Conservation (phyloP, 2,113 vertebrate species). For the Desmodus rotundus region DNA sequence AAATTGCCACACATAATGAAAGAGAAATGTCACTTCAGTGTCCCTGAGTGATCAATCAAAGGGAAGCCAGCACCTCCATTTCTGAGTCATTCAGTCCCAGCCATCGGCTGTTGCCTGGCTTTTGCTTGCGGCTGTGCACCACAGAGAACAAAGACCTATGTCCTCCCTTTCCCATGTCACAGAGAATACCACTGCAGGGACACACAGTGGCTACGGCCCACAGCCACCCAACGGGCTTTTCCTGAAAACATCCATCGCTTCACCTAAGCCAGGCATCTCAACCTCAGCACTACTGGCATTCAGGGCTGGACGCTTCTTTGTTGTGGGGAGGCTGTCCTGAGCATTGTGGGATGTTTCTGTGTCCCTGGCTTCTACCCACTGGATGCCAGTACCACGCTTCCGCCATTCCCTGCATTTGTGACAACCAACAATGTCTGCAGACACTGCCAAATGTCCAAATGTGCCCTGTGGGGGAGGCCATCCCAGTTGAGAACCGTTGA, state of each 20-base stretch:
- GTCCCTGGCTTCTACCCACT: neutral
- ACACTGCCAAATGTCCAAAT: neutral
- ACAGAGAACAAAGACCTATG: neutral
- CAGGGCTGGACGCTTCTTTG: neutral
- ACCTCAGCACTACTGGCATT: neutral
- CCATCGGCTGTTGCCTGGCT: neutral
- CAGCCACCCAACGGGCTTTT: neutral
- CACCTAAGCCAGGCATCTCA: neutral
- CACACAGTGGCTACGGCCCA: neutral
- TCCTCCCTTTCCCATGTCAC: neutral
- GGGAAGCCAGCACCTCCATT: neutral
- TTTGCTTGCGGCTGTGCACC: neutral
- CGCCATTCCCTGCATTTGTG: neutral
- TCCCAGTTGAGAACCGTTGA: neutral
- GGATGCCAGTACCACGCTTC: neutral
- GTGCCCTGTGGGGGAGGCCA: neutral
- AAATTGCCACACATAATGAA: neutral
- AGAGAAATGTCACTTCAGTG: neutral
- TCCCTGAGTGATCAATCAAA: neutral
- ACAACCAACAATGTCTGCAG: neutral
- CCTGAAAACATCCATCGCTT: neutral
- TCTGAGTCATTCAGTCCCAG: neutral
- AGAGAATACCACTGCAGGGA: neutral
- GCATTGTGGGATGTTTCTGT: neutral
- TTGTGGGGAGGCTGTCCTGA: too few species aligned